A percentile compares a stretch with the other conserved stretches of the same genome.
Conservation (phyloP, 2,797 vertebrate species). For the Bradypodion ventrale region DNA sequence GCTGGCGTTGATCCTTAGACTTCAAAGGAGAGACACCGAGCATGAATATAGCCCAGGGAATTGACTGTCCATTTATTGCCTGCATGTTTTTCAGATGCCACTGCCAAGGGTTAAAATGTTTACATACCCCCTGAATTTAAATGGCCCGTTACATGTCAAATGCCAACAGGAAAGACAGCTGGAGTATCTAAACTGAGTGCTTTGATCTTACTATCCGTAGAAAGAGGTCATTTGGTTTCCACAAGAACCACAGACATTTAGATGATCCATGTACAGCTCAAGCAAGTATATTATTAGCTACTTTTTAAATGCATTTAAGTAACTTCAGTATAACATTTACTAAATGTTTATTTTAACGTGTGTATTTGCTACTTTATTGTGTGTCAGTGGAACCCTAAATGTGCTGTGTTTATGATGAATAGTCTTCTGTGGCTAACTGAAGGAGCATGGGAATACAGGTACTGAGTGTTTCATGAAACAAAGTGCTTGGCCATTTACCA, state of each 20-base stretch:
- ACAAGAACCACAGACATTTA: slow-evolving; percentile 75
- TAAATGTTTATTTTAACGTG: slow-evolving; percentile 35
- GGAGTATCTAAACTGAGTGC: slow-evolving; percentile 73
- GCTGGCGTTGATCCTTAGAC: slow-evolving; percentile 60
- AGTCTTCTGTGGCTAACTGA: background rate
- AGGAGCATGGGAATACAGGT: background rate
- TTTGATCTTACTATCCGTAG: slow-evolving; percentile 78
- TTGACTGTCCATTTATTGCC: slow-evolving; percentile 65
- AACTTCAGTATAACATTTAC: slow-evolving; percentile 50
- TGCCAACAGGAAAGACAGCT: slow-evolving; percentile 77
- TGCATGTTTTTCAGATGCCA: slow-evolving; percentile 70
- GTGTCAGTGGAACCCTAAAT: slow-evolving; percentile 25
- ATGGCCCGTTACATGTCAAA: slow-evolving; percentile 75
- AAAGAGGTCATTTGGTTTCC: slow-evolving; percentile 73
- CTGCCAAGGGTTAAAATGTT: slow-evolving; percentile 75
- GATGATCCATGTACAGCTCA: slow-evolving; percentile 66
- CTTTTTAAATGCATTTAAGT: slow-evolving; percentile 63
- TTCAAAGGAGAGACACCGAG: slow-evolving; percentile 70
- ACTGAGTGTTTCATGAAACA: background rate
- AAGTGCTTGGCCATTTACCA: background rate
- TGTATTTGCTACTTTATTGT: slow-evolving; percentile 23
- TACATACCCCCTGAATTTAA: slow-evolving; percentile 75
- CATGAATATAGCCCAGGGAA: slow-evolving; percentile 58
- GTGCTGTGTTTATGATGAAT: background rate
- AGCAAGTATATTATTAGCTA: slow-evolving; percentile 71